A percentile compares a stretch with the other conserved stretches of the same genome.
These are phyloP conservation scores for Plusia festucae DNA, from an alignment of 2,888 invertebrate species.

Conservation along the genomic window DNA sequence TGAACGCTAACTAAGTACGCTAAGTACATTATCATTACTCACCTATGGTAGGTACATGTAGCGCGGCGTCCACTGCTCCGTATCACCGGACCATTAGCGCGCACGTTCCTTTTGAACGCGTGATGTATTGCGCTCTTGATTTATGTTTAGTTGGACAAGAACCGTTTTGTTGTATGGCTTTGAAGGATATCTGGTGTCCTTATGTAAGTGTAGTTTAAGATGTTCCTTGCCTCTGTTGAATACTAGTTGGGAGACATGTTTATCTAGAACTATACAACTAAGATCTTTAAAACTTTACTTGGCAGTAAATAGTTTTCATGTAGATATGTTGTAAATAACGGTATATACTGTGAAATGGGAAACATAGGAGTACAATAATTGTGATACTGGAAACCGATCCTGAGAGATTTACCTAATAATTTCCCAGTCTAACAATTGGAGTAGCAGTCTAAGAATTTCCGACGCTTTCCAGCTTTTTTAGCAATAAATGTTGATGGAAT, in stretches of 20 bases:
- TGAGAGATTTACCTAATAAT: too few relatives aligned
- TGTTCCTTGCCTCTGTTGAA: constrained; percentile 43
- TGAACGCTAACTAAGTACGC: constrained; percentile 3
- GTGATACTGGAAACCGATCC: neutral
- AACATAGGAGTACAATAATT: neutral
- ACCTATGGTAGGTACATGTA: constrained; percentile 28
- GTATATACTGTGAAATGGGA: too few relatives aligned
- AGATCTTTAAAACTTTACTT: neutral
- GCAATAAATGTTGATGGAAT: too few relatives aligned
- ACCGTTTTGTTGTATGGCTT: constrained; percentile 50
- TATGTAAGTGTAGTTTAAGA: constrained; percentile 35
- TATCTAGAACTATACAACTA: neutral
- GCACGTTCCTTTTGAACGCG: constrained; percentile 58
- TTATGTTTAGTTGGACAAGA: constrained; percentile 60
- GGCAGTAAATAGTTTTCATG: neutral
- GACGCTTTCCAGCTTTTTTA: too few relatives aligned
- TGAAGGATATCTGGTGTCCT: constrained; percentile 43
- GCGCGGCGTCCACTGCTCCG: constrained; percentile 62
- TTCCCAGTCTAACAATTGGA: too few relatives aligned
- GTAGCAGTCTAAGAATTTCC: too few relatives aligned
- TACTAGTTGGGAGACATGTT: constrained; percentile 36
- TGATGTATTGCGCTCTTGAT: constrained; percentile 71
- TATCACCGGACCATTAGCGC: constrained; percentile 68
- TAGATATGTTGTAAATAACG: neutral
- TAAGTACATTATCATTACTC: neutral